Evolutionary conservation across 2,888 invertebrate species (phyloP), one percentile per base, ranked within the genome.

Genomic region (Sarcophaga caerulescens): DNA sequence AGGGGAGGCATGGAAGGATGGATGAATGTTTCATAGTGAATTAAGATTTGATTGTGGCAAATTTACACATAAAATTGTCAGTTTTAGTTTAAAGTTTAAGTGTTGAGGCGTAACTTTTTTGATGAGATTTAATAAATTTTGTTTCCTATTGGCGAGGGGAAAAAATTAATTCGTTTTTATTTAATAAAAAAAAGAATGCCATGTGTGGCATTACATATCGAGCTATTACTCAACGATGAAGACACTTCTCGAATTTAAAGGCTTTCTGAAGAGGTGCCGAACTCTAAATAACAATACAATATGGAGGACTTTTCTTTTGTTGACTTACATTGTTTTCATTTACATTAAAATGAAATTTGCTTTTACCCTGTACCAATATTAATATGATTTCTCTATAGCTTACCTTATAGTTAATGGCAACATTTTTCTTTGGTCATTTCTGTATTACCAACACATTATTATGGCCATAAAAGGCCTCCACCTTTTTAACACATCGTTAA

Each of bases 401-500:
- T 14, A 14, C 47, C 47, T 47, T 11, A 47, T 5, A 52, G 17
- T 52, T 52, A 52, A 14, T 14, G 52, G 52, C 17, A 47, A 47
- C 47, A 14, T 52, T 52, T 23, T 21, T 14, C 11, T 60, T 44
- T 47, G 17, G 8, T 19, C 14, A 74, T 57, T 76, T 57, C 21
- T 57, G 44, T 4, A 23, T 52, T 52, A 52, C 52, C 14, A 52
- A 17, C 17, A 71, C 66, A 19, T 60, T 71, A 71, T 65, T 76
- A 25, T 47, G 45, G 14, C 75, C 62, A 81, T 76, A 66, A 82
- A 66, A 21, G 47, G 59, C 75, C 65, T 59, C 60, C 65, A 68
- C 74, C 74, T 66, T 81, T 81, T 73, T 73, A 74, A 52, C 81
- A 81, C 81, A 81, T 81, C 74, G 81, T 81, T 81, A 74, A 81